A percentile compares a stretch with the other conserved stretches of the same genome.
Evolutionary conservation across 2,113 vertebrate species (phyloP).

Genomic region (Zosterops lateralis): DNA sequence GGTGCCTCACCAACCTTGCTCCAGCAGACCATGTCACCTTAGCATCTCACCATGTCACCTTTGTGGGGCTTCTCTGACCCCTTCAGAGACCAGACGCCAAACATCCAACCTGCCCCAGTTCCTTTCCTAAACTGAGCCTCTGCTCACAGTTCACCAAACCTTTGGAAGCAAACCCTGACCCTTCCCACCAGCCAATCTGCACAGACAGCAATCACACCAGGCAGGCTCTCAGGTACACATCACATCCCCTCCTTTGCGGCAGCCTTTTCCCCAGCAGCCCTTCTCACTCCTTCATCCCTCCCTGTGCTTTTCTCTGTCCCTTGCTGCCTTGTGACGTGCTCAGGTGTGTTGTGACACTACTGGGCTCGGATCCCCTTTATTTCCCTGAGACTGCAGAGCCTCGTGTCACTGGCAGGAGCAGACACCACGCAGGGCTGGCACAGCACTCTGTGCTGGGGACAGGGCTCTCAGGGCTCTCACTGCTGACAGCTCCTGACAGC

Average conservation of each 20-base stretch:
- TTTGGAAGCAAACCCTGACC: background rate
- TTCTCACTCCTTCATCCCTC: rapidly evolving
- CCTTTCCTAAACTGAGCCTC: background rate
- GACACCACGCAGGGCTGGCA: background rate
- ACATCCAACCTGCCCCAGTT: background rate
- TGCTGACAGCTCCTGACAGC: background rate
- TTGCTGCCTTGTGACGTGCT: rapidly evolving
- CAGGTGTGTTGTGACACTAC: background rate
- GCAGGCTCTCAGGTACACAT: background rate
- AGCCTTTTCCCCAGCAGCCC: background rate
- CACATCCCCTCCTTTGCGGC: background rate
- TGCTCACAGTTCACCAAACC: background rate
- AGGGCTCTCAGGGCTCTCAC: background rate
- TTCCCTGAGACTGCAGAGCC: background rate
- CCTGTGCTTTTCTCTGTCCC: background rate
- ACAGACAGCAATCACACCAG: background rate
- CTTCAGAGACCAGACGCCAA: background rate
- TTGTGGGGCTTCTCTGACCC: background rate
- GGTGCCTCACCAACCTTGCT: background rate
- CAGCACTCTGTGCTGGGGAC: background rate
- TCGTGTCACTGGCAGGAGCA: background rate
- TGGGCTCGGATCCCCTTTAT: background rate
- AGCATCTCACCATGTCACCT: rapidly evolving
- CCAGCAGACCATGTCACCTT: background rate
- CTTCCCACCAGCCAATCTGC: background rate